A percentile compares a stretch with the other conserved stretches of the same genome.
phyloP scores from a whole-genome alignment of 2,797 vertebrate species.

The Pelochelys cantorii region DNA sequence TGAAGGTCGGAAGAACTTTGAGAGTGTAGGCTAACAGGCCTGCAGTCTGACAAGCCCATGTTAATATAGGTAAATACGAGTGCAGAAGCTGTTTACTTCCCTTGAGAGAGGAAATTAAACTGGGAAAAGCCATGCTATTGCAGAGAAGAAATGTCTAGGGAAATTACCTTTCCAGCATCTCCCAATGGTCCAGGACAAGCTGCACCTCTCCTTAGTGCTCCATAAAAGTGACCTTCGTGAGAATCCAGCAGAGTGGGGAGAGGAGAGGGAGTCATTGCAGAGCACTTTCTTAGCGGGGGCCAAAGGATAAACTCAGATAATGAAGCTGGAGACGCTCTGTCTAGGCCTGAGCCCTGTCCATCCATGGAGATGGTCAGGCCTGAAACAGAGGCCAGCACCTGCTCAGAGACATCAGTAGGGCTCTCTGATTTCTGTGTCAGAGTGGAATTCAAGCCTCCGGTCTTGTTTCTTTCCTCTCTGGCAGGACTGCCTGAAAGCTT shows the following conservation, averaged over 20 bases:
- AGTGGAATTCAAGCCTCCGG: background rate
- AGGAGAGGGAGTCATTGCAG: accelerated
- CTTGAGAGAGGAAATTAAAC: too few species aligned
- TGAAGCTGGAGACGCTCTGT: background rate
- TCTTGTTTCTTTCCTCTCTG: background rate
- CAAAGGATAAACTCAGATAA: background rate
- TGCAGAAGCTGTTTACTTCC: accelerated
- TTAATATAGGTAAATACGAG: background rate
- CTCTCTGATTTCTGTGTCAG: background rate
- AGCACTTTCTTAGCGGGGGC: background rate
- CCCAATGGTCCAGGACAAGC: background rate
- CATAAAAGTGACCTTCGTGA: accelerated
- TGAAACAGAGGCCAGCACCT: background rate
- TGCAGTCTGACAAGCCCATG: background rate
- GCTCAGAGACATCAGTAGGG: background rate
- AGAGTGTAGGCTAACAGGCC: background rate
- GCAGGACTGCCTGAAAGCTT: constrained; percentile 87
- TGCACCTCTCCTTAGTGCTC: background rate
- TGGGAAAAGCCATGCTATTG: background rate
- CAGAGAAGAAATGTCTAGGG: background rate
- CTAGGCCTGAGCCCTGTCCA: background rate
- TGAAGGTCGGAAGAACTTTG: background rate
- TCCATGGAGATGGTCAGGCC: background rate
- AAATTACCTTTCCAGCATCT: accelerated
- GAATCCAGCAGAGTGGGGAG: accelerated